phyloP scores from a whole-genome alignment of 2,797 vertebrate species.

The Crossoptilon crossoptilon region DNA sequence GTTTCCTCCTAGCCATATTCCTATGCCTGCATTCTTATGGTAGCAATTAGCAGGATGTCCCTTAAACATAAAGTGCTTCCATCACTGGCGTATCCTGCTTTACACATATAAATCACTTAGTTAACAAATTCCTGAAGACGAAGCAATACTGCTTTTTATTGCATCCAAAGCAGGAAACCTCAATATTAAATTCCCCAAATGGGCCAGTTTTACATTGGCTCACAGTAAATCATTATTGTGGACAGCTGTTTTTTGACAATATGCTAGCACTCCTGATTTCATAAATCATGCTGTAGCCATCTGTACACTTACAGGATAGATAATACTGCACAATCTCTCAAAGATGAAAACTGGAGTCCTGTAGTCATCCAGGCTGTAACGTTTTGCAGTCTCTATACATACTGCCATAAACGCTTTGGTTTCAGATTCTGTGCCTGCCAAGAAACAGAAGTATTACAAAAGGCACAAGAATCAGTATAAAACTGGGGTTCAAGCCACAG shows the following conservation, averaged over 20 bases:
- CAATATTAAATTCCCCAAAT: fast-evolving
- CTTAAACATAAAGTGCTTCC: background rate
- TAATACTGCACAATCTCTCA: slow-evolving; percentile 98
- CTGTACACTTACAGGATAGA: slow-evolving; percentile 91
- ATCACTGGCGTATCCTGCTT: background rate
- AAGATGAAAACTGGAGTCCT: slow-evolving; percentile 98
- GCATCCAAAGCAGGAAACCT: background rate
- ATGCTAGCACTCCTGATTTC: background rate
- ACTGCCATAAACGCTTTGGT: slow-evolving; percentile 99
- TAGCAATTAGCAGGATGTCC: background rate
- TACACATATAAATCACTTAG: background rate
- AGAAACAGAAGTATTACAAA: background rate
- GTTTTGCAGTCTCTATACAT: slow-evolving; percentile 98
- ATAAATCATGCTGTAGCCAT: background rate
- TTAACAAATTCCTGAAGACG: background rate
- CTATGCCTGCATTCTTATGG: background rate
- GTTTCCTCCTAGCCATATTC: fast-evolving
- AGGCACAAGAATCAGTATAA: background rate
- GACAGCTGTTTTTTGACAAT: background rate
- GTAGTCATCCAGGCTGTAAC: slow-evolving; percentile 97
- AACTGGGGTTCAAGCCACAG: background rate
- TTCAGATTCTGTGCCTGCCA: slow-evolving; percentile 95
- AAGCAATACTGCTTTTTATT: background rate
- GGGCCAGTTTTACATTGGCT: background rate
- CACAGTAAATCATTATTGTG: background rate